Percentiles rank a stretch among this genome's conserved stretches.
Evolutionary conservation across 2,113 vertebrate genomes (phyloP).

Genomic region (Alligator mississippiensis): DNA sequence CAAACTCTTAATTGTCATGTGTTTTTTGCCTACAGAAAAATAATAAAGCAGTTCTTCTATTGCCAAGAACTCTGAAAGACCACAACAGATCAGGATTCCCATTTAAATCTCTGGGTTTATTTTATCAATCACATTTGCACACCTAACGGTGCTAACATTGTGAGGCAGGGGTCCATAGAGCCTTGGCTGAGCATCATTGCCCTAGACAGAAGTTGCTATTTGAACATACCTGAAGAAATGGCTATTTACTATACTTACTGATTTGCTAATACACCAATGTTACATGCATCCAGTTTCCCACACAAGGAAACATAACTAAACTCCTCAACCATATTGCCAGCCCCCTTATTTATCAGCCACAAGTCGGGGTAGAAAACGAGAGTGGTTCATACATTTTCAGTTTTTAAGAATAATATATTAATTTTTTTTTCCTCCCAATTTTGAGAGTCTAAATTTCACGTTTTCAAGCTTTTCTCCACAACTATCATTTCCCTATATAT

Average conservation of each 20-base stretch:
- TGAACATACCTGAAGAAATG: not conserved
- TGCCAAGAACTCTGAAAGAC: too few species aligned
- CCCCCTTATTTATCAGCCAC: not conserved
- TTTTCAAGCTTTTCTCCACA: not conserved
- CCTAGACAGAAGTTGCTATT: not conserved
- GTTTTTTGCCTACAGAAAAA: too few species aligned
- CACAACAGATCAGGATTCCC: too few species aligned
- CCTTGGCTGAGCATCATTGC: too few species aligned
- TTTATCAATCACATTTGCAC: too few species aligned
- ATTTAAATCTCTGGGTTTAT: too few species aligned
- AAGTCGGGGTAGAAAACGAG: not conserved
- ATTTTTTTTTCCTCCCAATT: too few species aligned
- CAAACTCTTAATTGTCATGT: too few species aligned
- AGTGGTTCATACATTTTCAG: not conserved
- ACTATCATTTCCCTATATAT: not conserved
- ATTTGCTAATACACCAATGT: not conserved
- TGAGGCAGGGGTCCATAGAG: too few species aligned
- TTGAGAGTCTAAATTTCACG: too few species aligned
- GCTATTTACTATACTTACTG: not conserved
- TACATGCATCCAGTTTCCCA: not conserved
- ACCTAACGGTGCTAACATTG: too few species aligned
- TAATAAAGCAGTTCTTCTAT: too few species aligned
- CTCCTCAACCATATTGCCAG: not conserved
- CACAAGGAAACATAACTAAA: not conserved
- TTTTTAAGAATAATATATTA: not conserved